Percentiles rank a stretch among this genome's conserved stretches.
These are phyloP conservation scores for Drosophila arawakana DNA, from an alignment of 1,140 invertebrate genomes.

Conservation along the genomic window DNA sequence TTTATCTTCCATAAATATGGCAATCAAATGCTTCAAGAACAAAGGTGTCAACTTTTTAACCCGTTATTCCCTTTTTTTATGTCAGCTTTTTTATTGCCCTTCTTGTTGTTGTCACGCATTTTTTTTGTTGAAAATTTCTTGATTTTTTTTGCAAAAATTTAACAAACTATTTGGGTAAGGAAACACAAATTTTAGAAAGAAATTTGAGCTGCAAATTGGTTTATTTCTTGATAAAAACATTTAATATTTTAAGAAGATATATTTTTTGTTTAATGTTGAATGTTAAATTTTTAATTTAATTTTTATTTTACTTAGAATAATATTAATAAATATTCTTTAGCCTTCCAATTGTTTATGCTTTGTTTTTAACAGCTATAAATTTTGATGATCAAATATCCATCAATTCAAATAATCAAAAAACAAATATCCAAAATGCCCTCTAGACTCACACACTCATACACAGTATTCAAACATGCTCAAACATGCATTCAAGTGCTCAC, in stretches of 20 bases:
- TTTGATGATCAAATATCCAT: background rate
- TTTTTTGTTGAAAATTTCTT: background rate
- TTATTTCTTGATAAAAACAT: no score
- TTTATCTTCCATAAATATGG: slow-evolving; percentile 81
- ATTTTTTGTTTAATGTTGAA: no score
- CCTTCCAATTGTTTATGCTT: no score
- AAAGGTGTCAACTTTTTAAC: slow-evolving; percentile 71
- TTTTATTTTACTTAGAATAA: no score
- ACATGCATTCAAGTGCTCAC: slow-evolving; percentile 15
- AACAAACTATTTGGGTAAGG: no score
- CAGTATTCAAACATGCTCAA: slow-evolving; percentile 14
- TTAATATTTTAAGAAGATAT: no score
- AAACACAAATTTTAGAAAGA: no score
- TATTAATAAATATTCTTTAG: no score
- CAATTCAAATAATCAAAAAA: background rate
- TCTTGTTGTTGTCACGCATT: slow-evolving; percentile 12
- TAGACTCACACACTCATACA: slow-evolving; percentile 3
- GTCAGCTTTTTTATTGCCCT: background rate
- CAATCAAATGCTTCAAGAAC: slow-evolving; percentile 76
- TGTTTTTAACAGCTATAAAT: no score
- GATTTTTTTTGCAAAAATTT: background rate
- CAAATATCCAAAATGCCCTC: slow-evolving; percentile 2
- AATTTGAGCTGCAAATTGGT: no score
- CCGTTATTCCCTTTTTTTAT: slow-evolving; percentile 12
- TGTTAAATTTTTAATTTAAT: no score